Evolutionary conservation across 2,888 invertebrate genomes (phyloP).

Genomic region (Galerucella pusilla): DNA sequence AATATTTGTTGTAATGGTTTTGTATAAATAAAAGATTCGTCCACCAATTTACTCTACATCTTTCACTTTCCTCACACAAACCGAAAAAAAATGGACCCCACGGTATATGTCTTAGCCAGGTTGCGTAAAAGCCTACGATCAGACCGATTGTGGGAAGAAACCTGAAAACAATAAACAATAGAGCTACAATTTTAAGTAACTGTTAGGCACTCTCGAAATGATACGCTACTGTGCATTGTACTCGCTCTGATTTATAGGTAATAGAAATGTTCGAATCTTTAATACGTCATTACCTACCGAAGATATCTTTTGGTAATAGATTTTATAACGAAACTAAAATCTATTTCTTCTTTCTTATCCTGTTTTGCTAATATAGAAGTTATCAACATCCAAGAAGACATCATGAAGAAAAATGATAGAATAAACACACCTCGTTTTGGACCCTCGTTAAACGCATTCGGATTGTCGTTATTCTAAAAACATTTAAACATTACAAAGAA

Average conservation of each 20-base stretch:
- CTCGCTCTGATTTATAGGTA: too few relatives aligned
- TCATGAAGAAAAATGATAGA: constrained; percentile 42
- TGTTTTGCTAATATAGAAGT: constrained; percentile 35
- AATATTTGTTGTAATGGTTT: constrained; percentile 50
- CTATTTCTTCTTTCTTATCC: constrained; percentile 47
- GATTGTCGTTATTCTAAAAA: constrained; percentile 35
- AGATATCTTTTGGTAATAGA: constrained; percentile 52
- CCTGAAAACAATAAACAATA: constrained; percentile 45
- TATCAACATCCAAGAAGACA: constrained; percentile 43
- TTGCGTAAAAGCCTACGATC: constrained; percentile 50
- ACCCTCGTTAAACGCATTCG: constrained; percentile 26
- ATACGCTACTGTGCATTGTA: too few relatives aligned
- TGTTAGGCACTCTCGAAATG: too few relatives aligned
- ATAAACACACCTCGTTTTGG: constrained; percentile 39
- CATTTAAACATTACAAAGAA: constrained; percentile 46
- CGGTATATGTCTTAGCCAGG: constrained; percentile 51
- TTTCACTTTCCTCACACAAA: constrained; percentile 50
- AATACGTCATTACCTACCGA: constrained; percentile 44
- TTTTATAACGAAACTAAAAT: constrained; percentile 44
- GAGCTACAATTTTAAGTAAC: too few relatives aligned
- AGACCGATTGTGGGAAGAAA: constrained; percentile 51
- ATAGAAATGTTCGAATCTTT: neutral
- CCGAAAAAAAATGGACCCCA: constrained; percentile 54
- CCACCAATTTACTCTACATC: constrained; percentile 57
- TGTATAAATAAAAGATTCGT: constrained; percentile 55